phyloP scores from a whole-genome alignment of 2,888 invertebrate genomes.

The Leptinotarsa juncta region DNA sequence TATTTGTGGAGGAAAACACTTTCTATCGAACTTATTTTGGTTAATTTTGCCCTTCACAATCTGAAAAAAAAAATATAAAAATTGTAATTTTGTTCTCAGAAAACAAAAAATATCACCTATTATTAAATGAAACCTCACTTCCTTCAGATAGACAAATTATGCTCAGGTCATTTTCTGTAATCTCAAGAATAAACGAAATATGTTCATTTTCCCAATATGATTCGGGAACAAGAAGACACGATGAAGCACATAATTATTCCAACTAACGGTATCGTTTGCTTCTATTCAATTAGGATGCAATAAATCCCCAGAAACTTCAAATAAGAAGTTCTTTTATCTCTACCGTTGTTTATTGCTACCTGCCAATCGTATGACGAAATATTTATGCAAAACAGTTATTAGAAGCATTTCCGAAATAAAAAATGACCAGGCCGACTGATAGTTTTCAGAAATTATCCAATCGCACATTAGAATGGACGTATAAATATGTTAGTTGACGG shows the following conservation, averaged over 20 bases:
- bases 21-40: too few relatives aligned
- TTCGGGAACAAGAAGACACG: constrained; percentile 1
- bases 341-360: constrained; percentile 9
- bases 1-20: too few relatives aligned
- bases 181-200: neutral
- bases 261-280: neutral
- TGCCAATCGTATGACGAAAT: constrained; percentile 7
- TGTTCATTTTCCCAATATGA: neutral
- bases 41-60: too few relatives aligned
- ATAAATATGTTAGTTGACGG: neutral
- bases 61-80: too few relatives aligned
- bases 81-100: too few relatives aligned
- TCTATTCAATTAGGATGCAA: constrained; percentile 11
- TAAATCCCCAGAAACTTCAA: constrained; percentile 6
- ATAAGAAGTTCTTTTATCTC: constrained; percentile 2
- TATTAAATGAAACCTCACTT: too few relatives aligned
- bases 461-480: neutral
- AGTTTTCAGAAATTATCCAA: neutral
- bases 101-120: too few relatives aligned
- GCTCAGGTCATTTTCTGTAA: neutral
- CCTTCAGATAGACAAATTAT: neutral
- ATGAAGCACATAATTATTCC: constrained; percentile 1
- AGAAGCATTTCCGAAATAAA: neutral
- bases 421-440: neutral
- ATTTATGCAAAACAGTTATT: constrained; percentile 1